Evolutionary conservation across 2,888 invertebrate genomes (phyloP).

Genomic region (Polyommatus iphigenia): DNA sequence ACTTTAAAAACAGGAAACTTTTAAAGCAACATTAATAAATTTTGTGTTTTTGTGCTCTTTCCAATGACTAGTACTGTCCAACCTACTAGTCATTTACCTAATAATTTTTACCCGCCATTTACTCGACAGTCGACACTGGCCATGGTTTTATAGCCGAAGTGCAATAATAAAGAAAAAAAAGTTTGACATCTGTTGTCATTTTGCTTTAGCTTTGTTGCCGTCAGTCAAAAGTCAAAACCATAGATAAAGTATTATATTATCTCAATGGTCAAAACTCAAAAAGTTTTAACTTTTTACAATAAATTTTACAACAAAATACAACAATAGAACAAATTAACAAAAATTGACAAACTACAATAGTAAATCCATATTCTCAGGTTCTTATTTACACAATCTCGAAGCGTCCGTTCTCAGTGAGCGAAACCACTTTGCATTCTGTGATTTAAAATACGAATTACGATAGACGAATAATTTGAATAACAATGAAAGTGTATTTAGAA

Average conservation of each 20-base stretch:
- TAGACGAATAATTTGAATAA: constrained; percentile 56
- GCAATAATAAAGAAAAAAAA: not conserved
- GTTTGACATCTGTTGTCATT: constrained; percentile 1
- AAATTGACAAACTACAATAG: constrained; percentile 1
- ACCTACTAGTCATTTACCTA: too few species aligned
- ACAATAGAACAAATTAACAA: constrained; percentile 26
- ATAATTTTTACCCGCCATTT: too few species aligned
- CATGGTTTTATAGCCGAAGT: not conserved
- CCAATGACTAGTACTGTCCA: too few species aligned
- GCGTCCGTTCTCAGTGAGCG: constrained; percentile 19
- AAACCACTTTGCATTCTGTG: not conserved
- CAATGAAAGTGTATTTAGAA: constrained; percentile 71
- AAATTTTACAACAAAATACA: constrained; percentile 31
- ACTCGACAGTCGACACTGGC: not conserved
- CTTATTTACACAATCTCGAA: constrained; percentile 23
- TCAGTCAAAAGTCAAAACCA: constrained; percentile 31
- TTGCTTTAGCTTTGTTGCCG: not conserved
- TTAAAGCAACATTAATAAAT: too few species aligned
- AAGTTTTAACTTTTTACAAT: constrained; percentile 1
- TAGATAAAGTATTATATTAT: too few species aligned
- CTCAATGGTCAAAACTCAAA: too few species aligned
- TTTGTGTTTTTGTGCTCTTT: too few species aligned
- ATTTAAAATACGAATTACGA: constrained; percentile 18
- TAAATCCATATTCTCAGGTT: constrained; percentile 31
- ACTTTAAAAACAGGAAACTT: too few species aligned